Evolutionary conservation across 2,113 vertebrate species (phyloP).

Genomic region (Ochotona princeps): DNA sequence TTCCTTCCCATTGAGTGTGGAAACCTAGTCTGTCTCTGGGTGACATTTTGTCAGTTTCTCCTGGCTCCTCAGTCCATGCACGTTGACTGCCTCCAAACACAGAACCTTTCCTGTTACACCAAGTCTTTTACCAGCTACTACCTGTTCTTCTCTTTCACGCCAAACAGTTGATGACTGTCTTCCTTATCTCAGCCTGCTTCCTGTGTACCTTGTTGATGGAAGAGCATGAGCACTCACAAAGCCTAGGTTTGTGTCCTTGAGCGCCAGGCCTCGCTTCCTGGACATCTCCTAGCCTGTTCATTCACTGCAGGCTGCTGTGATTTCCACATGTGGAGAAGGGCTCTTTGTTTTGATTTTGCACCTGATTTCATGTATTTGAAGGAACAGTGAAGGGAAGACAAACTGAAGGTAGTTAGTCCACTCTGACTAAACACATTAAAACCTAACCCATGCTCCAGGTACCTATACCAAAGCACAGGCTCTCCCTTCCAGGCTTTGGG

Average conservation of each 20-base stretch:
- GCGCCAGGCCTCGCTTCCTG: background rate
- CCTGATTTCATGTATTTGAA: background rate
- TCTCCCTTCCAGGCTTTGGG: too few relatives aligned
- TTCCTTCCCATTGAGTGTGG: background rate
- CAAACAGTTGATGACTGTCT: background rate
- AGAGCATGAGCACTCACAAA: background rate
- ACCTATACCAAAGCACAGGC: background rate
- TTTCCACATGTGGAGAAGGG: background rate
- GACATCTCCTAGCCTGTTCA: background rate
- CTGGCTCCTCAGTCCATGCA: background rate
- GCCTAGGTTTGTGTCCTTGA: background rate
- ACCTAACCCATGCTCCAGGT: background rate
- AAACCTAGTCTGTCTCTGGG: background rate
- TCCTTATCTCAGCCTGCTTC: background rate
- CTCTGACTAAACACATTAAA: background rate
- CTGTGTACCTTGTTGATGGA: background rate
- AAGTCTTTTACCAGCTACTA: background rate
- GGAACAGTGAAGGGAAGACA: fast-evolving
- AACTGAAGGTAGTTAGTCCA: background rate
- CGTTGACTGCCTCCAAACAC: background rate
- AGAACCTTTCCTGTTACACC: background rate
- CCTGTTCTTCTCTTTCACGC: background rate
- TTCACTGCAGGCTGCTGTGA: background rate
- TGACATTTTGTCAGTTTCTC: background rate
- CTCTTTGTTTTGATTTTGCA: background rate